Base-by-base conservation (phyloP, 2,888 invertebrate species). In the Apocheima hispidaria region DNA sequence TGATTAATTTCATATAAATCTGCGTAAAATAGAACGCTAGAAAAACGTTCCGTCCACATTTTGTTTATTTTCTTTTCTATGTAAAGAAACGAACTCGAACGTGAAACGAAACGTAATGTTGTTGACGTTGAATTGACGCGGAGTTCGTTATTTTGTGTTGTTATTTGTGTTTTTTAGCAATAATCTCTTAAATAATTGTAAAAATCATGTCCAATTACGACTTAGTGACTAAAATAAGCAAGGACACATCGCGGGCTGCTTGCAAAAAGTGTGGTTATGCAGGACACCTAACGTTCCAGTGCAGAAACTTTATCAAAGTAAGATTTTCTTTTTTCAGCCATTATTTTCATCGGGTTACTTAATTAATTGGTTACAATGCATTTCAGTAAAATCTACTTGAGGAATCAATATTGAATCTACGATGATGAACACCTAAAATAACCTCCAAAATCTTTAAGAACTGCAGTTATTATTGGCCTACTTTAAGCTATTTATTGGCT, bases 191-290 rank as follows among this genome's bases (percentile, higher is more conserved):
- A 3, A 23, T 44, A 49, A 33, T 4, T 28, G 35, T 28, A 30
- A 3, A 57, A 18, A 66, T 78, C 41, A 62, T 89, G 88, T 87
- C 88, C 21, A 87, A 86, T 66, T 90, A 88, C 62, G 91, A 92
- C 75, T 77, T 90, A 68, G 83, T 87, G 4, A 88, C 82, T 74
- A 92, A 88, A 81, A 80, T 89, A 48, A 96, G 96, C 68, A 97
- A 97, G 83, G 96, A 96, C 73, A 94, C 94, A 26, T 92, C 95
- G n/a, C 93, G 97, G 44, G 96, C 97, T 18, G 97, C 98, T 0
- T 98, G 98, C 83, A 98, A 97, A 84, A 98, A 98, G 88, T 99
- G 98, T 93, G 98, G 99, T 70, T 98, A 98, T 88, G 97, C 98
- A 64, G 99, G 99, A 1, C 99, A 99, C 86, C 93, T 99, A 74